Evolutionary conservation across 2,888 invertebrate species (phyloP).

Genomic region (Kryphioiulus occultus): DNA sequence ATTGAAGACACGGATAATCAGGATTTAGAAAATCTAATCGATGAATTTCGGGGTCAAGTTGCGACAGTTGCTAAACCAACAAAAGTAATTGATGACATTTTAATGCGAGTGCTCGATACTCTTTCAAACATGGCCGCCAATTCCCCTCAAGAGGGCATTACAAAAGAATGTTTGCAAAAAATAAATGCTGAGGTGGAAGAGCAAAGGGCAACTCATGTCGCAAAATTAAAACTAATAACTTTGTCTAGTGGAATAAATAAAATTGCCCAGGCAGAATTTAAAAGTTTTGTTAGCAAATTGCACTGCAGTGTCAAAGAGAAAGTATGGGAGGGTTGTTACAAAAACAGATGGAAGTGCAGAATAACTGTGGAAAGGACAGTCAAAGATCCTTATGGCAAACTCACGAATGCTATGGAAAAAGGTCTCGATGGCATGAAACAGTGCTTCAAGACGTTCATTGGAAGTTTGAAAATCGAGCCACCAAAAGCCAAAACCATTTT

Average conservation of each 20-base stretch:
- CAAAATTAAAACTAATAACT: not conserved
- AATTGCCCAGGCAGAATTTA: not conserved
- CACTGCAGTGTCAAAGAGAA: not conserved
- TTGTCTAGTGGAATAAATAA: not conserved
- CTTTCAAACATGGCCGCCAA: not conserved
- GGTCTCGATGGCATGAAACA: not conserved
- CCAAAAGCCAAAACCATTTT: not conserved
- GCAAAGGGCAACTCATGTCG: not conserved
- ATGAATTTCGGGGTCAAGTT: not conserved
- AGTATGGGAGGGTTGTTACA: not conserved
- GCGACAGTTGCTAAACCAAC: not conserved
- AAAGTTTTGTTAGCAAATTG: not conserved
- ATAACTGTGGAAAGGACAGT: not conserved
- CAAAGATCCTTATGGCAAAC: not conserved
- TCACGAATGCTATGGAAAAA: not conserved
- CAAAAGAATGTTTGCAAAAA: not conserved
- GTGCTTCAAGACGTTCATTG: not conserved
- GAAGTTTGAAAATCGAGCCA: not conserved
- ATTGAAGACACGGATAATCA: not conserved
- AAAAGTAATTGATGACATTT: not conserved
- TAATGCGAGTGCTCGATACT: not conserved
- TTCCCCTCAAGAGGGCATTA: not conserved
- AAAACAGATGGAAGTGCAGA: not conserved
- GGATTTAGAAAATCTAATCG: not conserved
- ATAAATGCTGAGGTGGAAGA: not conserved